phyloP scores from a whole-genome alignment of 2,113 vertebrate species.

The Barbus barbus region DNA sequence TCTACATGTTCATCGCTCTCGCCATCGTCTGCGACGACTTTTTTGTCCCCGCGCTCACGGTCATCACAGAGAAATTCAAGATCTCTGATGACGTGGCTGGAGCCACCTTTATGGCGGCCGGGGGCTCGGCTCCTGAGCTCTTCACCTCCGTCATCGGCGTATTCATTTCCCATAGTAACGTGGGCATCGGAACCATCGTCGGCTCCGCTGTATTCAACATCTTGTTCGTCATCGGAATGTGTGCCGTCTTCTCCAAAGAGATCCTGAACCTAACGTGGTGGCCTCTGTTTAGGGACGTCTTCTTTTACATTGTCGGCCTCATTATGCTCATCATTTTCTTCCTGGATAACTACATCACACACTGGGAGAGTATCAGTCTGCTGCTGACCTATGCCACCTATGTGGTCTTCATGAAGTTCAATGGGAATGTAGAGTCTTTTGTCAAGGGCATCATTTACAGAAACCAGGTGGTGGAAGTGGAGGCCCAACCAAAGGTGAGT shows the following conservation, averaged over 20 bases:
- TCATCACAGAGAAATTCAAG: constrained; percentile 92
- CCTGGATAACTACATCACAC: constrained; percentile 92
- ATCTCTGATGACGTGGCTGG: constrained; percentile 97
- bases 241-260: constrained; percentile 96
- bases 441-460: constrained; percentile 86
- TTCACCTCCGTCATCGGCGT: constrained; percentile 98
- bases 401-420: constrained; percentile 98
- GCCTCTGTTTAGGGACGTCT: constrained; percentile 96
- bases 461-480: constrained; percentile 96
- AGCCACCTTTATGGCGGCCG: constrained; percentile 97
- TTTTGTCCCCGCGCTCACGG: constrained; percentile 95
- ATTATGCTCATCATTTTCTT: constrained; percentile 97
- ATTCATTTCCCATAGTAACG: constrained; percentile 97
- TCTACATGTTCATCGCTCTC: constrained; percentile 99
- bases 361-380: constrained; percentile 90
- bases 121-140: constrained; percentile 94
- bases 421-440: constrained; percentile 83
- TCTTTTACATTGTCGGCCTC: constrained; percentile 96
- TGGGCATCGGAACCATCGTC: constrained; percentile 97
- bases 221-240: constrained; percentile 98
- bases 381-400: constrained; percentile 85
- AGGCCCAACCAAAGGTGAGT: constrained; percentile 90
- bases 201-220: constrained; percentile 98
- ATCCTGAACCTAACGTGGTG: constrained; percentile 97
- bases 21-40: constrained; percentile 98